phyloP scores from a whole-genome alignment of 2,888 invertebrate species.

The Tenthredo distinguenda region DNA sequence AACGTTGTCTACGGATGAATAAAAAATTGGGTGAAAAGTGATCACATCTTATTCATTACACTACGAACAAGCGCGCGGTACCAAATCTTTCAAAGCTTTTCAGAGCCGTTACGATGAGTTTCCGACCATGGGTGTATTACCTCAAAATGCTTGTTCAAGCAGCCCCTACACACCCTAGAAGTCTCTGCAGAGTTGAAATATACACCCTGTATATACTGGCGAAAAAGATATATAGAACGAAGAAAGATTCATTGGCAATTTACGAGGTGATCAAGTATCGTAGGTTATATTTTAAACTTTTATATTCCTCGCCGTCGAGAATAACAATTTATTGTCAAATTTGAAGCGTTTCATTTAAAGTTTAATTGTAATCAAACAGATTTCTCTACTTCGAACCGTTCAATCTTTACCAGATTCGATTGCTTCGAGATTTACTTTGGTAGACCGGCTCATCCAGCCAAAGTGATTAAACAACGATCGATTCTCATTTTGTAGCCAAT shows the following conservation, averaged over 20 bases:
- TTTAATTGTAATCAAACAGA: constrained; percentile 28
- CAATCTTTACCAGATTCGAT: constrained; percentile 22
- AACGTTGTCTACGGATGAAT: no score
- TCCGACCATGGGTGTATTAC: no score
- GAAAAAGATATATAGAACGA: neutral
- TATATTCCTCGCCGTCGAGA: neutral
- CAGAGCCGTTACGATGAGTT: no score
- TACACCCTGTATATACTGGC: neutral
- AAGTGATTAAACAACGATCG: constrained; percentile 6
- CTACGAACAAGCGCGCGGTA: no score
- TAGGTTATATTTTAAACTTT: neutral
- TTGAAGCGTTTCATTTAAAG: constrained; percentile 4
- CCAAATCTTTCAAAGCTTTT: no score
- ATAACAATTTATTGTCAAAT: neutral
- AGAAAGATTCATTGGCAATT: neutral
- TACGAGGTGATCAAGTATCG: neutral
- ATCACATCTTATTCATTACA: no score
- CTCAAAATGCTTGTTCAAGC: no score
- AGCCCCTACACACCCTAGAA: no score
- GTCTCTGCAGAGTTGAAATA: no score
- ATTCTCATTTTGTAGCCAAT: constrained; percentile 6
- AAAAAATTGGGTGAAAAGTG: no score
- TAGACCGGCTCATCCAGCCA: neutral
- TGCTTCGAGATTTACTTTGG: constrained; percentile 6
- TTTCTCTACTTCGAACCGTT: neutral